Conservation (phyloP, 2,888 invertebrate genomes). For the Anthophora plumipes region DNA sequence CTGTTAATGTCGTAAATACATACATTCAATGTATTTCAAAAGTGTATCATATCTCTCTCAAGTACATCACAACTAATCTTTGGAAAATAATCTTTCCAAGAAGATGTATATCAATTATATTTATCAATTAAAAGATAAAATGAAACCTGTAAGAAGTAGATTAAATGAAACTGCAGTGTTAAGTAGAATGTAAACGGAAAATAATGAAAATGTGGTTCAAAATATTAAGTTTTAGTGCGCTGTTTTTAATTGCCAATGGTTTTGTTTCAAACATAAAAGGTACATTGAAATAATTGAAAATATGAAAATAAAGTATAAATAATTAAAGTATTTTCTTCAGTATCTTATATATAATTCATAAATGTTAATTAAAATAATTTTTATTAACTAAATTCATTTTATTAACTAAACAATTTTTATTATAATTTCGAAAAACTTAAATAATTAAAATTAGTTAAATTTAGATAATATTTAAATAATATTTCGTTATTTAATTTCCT, state of each 20-base stretch:
- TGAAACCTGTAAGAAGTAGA: not conserved
- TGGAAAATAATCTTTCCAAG: not conserved
- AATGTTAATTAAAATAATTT: not conserved
- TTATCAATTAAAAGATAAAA: slow-evolving; percentile 18
- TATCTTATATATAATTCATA: not conserved
- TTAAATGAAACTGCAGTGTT: not conserved
- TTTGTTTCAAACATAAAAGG: not conserved
- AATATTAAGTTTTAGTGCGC: not conserved
- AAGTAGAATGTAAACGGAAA: not conserved
- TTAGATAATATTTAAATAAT: slow-evolving; percentile 1
- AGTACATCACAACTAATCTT: not conserved
- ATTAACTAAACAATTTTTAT: not conserved
- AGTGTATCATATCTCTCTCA: no score
- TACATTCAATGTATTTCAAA: no score
- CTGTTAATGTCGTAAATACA: no score
- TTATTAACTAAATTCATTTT: not conserved
- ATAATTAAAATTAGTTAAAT: no score
- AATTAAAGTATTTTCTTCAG: not conserved
- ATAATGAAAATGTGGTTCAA: slow-evolving; percentile 26
- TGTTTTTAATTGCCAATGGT: slow-evolving; percentile 5
- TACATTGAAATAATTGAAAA: slow-evolving; percentile 5
- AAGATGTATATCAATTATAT: not conserved
- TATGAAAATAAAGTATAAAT: not conserved
- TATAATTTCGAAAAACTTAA: no score
- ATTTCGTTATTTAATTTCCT: not conserved